These are phyloP conservation scores for Petroica traversi DNA, from an alignment of 2,113 vertebrate species.

Conservation along the genomic window DNA sequence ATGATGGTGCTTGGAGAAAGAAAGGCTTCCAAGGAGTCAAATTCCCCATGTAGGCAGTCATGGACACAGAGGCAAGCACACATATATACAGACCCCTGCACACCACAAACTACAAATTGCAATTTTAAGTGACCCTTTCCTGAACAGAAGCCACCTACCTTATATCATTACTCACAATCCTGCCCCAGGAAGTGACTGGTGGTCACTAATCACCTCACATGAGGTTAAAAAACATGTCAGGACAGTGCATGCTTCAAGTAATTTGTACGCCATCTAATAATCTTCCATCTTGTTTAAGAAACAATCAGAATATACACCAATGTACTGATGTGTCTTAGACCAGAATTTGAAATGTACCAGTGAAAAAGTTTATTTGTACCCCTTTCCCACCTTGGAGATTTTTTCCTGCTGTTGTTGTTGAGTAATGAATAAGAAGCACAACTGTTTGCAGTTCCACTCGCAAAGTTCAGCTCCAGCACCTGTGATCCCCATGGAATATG, in stretches of 20 bases:
- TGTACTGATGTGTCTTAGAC: background rate
- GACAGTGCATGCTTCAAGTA: background rate
- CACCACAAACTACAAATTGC: background rate
- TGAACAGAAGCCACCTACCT: background rate
- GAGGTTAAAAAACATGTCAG: background rate
- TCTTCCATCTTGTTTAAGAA: background rate
- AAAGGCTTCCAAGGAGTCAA: background rate
- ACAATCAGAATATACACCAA: background rate
- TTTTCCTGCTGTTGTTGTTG: background rate
- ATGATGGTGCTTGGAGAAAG: background rate
- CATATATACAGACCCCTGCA: background rate
- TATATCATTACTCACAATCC: background rate
- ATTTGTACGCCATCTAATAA: background rate
- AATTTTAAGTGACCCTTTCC: background rate
- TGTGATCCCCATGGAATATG: background rate
- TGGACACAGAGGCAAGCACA: background rate
- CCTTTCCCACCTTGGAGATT: background rate
- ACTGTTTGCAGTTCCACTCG: background rate
- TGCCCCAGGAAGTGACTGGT: background rate
- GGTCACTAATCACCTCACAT: background rate
- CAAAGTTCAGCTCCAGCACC: background rate
- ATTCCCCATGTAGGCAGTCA: background rate
- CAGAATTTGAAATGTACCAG: background rate
- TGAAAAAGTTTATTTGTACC: background rate
- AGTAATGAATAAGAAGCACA: background rate